Evolutionary conservation across 2,888 invertebrate genomes (phyloP).

Genomic region (Lampropteryx suffumata): DNA sequence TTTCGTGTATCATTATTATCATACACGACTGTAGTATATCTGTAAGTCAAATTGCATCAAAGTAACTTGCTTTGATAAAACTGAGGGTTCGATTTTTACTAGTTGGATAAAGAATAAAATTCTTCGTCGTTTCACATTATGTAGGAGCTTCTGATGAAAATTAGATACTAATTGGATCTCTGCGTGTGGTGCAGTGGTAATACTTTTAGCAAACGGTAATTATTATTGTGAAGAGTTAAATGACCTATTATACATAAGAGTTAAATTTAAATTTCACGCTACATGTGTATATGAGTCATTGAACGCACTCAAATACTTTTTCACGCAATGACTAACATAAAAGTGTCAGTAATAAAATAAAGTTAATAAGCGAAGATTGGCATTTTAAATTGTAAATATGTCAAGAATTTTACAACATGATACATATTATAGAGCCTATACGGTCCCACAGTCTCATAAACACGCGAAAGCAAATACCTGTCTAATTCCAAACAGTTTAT

Average conservation of each 20-base stretch:
- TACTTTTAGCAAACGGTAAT: neutral
- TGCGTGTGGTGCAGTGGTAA: too few species aligned
- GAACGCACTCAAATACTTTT: conserved; percentile 6
- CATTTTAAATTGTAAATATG: conserved; percentile 9
- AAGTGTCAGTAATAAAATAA: conserved; percentile 23
- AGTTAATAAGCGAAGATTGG: conserved; percentile 25
- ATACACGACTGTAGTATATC: conserved; percentile 1
- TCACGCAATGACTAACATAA: conserved; percentile 18
- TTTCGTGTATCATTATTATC: conserved; percentile 20
- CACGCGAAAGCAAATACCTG: conserved; percentile 50
- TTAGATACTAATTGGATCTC: too few species aligned
- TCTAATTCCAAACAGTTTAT: conserved; percentile 57
- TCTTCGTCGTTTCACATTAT: too few species aligned
- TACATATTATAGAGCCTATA: conserved; percentile 32
- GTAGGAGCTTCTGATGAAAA: too few species aligned
- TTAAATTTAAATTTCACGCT: neutral
- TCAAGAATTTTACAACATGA: conserved; percentile 26
- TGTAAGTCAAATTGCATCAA: neutral
- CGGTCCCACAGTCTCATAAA: conserved; percentile 51
- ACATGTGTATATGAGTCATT: conserved; percentile 17
- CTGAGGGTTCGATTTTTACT: too few species aligned
- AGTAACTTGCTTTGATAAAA: neutral
- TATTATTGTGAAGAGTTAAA: conserved; percentile 7
- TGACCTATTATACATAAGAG: conserved; percentile 4
- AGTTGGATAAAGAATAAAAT: too few species aligned